phyloP scores from a whole-genome alignment of 2,888 invertebrate species.

The Pristionchus exspectatus region DNA sequence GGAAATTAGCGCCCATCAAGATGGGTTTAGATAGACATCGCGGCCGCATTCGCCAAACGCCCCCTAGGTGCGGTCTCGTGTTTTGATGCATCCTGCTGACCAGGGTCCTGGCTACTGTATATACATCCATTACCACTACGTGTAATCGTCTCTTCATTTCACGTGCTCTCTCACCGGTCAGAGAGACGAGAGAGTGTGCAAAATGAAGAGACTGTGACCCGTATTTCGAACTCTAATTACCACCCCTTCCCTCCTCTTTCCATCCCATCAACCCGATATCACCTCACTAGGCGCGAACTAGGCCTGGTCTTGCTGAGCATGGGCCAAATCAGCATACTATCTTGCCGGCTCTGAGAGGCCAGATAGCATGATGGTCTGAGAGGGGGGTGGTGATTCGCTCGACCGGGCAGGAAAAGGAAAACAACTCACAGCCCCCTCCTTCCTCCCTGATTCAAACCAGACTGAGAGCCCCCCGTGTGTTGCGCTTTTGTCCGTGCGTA shows the following conservation, averaged over 20 bases:
- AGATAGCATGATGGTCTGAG: background rate
- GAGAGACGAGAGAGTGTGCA: too few relatives aligned
- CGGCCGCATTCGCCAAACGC: background rate
- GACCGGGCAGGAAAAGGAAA: slow-evolving; percentile 38
- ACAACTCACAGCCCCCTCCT: slow-evolving; percentile 6
- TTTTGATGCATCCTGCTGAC: background rate
- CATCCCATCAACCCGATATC: background rate
- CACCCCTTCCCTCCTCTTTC: background rate
- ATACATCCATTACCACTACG: background rate
- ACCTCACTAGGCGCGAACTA: background rate
- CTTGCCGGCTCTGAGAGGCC: background rate
- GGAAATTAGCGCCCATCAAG: background rate
- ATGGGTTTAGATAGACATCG: background rate
- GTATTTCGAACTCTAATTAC: too few relatives aligned
- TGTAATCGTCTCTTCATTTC: too few relatives aligned
- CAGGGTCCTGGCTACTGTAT: background rate
- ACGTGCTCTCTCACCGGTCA: too few relatives aligned
- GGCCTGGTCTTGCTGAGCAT: background rate
- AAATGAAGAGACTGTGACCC: too few relatives aligned
- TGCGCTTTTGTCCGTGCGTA: slow-evolving; percentile 38
- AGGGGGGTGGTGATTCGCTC: background rate
- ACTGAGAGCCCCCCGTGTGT: background rate
- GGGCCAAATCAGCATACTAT: background rate
- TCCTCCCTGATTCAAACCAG: background rate
- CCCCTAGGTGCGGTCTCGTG: background rate